Base-by-base conservation (phyloP, 2,113 vertebrate genomes). In the Heterotis niloticus region DNA sequence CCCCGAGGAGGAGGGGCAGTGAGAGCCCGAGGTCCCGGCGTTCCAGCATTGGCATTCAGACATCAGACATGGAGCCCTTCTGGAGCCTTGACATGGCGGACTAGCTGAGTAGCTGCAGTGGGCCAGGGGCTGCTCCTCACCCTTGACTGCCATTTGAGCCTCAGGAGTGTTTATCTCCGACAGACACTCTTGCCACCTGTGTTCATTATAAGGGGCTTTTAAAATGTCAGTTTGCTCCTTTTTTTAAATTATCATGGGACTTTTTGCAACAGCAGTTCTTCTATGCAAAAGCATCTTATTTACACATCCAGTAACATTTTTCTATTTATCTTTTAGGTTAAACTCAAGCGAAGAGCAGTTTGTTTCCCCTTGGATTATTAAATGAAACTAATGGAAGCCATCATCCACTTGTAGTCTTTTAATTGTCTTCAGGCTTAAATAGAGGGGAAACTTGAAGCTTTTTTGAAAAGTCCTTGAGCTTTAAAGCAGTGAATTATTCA, bases 61-160 rank as follows among this genome's bases (percentile, higher is more conserved):
- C 90, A 73, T 88, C 87, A 80, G 88, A 88, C 84, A 88, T 89
- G 18, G 92, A 93, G 80, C 88, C 90, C 67, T 91, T 90, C 5
- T 92, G 92, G 90, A 92, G 89, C 81, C 79, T 90, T 81, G 90
- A 93, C 83, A 85, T 92, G 78, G 90, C 86, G 0, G 77, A 82
- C 26, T 78, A 80, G 69, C 13, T 20, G 77, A 82, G 20, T 78
- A 80, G 69, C 13, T 20, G 23, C 88, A 91, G 56, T 91, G 51
- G 89, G 18, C 17, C 18, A 70, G 66, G 24, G 11, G 26, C 28
- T 62, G 56, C 67, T 70, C 66, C 59, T 70, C 1, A 62, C 28
- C 5, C 20, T 60, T 24, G 28, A 66, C 60, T 20, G 18, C 26
- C 28, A 20, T 12, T 68, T 34, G 83, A 70, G 85, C 68, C 28